Percentiles rank a stretch among this genome's conserved stretches.
Conservation (phyloP, 2,113 vertebrate genomes). For the Peromyscus leucopus region DNA sequence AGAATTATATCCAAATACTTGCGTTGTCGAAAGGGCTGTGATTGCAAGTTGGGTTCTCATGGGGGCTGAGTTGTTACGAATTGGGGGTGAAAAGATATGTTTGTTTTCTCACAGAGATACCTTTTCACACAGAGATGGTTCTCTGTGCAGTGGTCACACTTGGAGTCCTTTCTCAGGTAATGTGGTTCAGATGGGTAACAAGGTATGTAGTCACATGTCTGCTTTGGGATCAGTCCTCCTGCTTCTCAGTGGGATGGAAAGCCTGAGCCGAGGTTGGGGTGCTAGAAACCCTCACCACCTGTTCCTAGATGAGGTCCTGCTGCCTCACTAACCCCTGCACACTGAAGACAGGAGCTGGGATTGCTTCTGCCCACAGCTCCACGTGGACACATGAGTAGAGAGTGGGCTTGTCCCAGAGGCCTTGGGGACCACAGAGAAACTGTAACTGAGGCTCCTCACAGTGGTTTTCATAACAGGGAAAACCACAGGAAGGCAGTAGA, state of each 20-base stretch:
- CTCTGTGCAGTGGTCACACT: background rate
- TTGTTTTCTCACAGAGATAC: background rate
- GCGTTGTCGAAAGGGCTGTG: background rate
- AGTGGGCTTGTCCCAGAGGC: background rate
- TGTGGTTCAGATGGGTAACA: background rate
- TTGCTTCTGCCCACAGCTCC: accelerated
- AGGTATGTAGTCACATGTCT: background rate
- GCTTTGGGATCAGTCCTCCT: accelerated
- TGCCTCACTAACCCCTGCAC: background rate
- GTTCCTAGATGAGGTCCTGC: too few relatives aligned
- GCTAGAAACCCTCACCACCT: background rate
- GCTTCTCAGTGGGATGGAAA: background rate
- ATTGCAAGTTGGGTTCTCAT: background rate
- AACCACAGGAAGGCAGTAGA: background rate
- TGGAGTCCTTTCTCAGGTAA: background rate
- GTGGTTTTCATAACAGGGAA: background rate
- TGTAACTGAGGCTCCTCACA: too few relatives aligned
- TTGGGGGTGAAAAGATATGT: background rate
- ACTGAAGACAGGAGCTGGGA: background rate
- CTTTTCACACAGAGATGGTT: background rate
- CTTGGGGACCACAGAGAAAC: background rate
- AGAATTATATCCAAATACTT: background rate
- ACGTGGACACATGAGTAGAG: too few relatives aligned
- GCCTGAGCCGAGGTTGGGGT: background rate
- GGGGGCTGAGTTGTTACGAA: background rate